Conservation (phyloP, 2,113 vertebrate species). For the Daphoenositta chrysoptera region DNA sequence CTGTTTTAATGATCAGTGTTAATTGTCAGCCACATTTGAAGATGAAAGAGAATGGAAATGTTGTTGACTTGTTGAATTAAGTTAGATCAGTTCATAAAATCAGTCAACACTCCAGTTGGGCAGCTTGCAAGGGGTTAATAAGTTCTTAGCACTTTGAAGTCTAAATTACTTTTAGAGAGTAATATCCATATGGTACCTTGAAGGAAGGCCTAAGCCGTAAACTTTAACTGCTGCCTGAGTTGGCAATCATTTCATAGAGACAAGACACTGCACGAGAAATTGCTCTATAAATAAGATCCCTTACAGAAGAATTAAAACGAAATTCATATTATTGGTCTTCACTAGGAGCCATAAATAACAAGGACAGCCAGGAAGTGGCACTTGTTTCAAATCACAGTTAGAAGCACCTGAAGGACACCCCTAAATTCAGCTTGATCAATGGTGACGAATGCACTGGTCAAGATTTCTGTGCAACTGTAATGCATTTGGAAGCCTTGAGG, state of each 20-base stretch:
- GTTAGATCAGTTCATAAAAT: not conserved
- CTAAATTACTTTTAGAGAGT: constrained; percentile 71
- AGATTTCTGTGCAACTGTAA: constrained; percentile 14
- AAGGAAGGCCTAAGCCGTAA: constrained; percentile 78
- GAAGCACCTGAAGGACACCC: constrained; percentile 66
- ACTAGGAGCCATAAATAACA: constrained; percentile 66
- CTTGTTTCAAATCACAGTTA: constrained; percentile 69
- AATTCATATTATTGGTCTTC: constrained; percentile 80
- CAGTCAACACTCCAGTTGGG: not conserved
- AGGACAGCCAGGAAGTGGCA: constrained; percentile 56
- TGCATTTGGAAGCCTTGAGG: constrained; percentile 61
- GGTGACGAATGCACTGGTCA: constrained; percentile 43
- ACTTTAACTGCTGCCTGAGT: constrained; percentile 76
- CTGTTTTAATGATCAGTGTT: not conserved
- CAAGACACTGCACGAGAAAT: constrained; percentile 75
- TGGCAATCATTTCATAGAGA: constrained; percentile 79
- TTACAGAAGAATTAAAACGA: constrained; percentile 81
- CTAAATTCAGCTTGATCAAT: constrained; percentile 72
- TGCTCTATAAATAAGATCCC: constrained; percentile 80
- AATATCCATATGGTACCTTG: constrained; percentile 76
- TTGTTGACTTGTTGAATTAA: not conserved
- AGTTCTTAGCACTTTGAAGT: constrained; percentile 16
- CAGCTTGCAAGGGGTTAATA: constrained; percentile 65
- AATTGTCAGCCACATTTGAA: not conserved
- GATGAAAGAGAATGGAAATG: not conserved